Conservation (phyloP, 2,797 vertebrate species). For the Threskiornis aethiopicus region DNA sequence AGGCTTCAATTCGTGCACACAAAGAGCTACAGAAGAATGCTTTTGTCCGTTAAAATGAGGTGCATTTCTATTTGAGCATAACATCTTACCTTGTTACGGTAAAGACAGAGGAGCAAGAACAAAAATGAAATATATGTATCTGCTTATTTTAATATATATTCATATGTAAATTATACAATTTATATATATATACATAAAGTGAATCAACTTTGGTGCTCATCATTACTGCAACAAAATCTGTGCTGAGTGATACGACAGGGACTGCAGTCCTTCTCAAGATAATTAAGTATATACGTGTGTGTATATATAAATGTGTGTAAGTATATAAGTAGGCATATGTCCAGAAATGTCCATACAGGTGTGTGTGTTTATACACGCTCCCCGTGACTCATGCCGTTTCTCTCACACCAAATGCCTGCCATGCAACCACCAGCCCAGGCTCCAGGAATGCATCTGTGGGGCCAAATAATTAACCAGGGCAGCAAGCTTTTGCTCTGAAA, state of each 20-base stretch:
- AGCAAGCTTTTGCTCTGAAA: neutral
- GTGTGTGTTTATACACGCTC: neutral
- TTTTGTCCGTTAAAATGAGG: fast-evolving
- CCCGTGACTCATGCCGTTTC: fast-evolving
- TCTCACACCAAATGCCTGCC: neutral
- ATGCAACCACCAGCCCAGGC: neutral
- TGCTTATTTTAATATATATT: neutral
- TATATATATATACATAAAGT: neutral
- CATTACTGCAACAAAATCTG: neutral
- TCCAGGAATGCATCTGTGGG: neutral
- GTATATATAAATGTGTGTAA: fast-evolving
- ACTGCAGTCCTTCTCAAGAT: neutral
- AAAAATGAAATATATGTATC: neutral
- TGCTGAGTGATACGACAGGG: fast-evolving
- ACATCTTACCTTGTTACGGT: neutral
- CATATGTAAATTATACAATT: neutral
- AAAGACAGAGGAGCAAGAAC: neutral
- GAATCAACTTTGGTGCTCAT: neutral
- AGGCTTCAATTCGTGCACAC: neutral
- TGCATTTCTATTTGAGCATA: neutral
- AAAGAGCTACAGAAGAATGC: fast-evolving
- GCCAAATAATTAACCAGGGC: neutral
- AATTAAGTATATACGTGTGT: fast-evolving
- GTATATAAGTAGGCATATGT: fast-evolving
- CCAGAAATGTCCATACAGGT: fast-evolving